Conservation (phyloP, 2,113 vertebrate genomes). For the Corydoras sp. region DNA sequence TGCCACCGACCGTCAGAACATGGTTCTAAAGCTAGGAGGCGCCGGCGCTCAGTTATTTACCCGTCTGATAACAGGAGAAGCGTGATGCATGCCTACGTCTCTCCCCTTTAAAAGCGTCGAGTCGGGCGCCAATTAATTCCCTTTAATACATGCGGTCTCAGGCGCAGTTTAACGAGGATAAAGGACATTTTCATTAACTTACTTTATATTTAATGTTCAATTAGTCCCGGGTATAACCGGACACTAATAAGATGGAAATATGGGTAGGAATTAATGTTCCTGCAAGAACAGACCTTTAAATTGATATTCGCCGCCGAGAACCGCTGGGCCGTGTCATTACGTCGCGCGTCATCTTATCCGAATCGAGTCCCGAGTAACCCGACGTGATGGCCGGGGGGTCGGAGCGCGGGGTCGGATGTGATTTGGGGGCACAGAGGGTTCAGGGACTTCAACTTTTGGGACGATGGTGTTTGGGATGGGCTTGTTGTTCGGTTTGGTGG, state of each 20-base stretch:
- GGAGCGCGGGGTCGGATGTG: too few species aligned
- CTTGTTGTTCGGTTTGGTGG: too few species aligned
- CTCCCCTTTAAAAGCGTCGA: constrained; percentile 51
- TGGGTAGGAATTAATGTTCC: constrained; percentile 73
- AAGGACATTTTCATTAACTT: constrained; percentile 83
- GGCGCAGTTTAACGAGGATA: constrained; percentile 77
- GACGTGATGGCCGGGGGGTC: too few species aligned
- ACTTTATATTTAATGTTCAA: constrained; percentile 83
- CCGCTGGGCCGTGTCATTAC: constrained; percentile 10
- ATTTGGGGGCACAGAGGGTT: too few species aligned
- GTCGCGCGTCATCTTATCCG: too few species aligned
- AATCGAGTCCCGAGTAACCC: too few species aligned
- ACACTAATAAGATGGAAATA: constrained; percentile 78
- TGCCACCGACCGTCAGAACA: not conserved
- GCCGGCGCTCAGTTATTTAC: constrained; percentile 58
- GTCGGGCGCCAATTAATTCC: constrained; percentile 63
- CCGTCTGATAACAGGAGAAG: constrained; percentile 27
- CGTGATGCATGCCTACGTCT: constrained; percentile 59
- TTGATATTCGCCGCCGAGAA: constrained; percentile 59
- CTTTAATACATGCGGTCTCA: constrained; percentile 78
- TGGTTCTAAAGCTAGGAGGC: constrained; percentile 44
- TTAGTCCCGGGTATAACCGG: constrained; percentile 76
- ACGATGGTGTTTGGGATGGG: too few species aligned
- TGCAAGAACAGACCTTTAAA: constrained; percentile 64
- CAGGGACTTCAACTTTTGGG: too few species aligned